phyloP scores from a whole-genome alignment of 2,888 invertebrate species.

The Oxycera nigricornis region DNA sequence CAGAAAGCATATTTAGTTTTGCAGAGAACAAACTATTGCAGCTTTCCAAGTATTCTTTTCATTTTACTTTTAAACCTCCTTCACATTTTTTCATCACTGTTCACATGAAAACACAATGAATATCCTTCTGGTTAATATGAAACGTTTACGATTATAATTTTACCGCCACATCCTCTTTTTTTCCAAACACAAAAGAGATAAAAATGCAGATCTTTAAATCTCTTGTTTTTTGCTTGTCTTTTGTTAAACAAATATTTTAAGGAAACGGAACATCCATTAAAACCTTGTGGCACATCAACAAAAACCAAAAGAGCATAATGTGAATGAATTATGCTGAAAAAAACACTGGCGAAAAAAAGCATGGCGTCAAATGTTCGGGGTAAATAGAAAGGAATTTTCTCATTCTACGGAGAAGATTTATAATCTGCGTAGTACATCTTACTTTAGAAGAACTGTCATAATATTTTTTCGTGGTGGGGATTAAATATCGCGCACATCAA shows the following conservation, averaged over 20 bases:
- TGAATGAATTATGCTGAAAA: not conserved
- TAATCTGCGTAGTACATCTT: not conserved
- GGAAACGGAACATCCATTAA: slow-evolving; percentile 21
- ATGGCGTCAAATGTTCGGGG: not conserved
- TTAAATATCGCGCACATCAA: not conserved
- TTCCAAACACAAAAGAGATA: too few species aligned
- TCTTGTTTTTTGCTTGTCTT: too few species aligned
- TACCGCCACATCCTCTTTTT: too few species aligned
- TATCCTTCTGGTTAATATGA: too few species aligned
- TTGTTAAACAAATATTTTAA: not conserved
- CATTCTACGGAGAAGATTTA: not conserved
- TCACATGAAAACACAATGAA: too few species aligned
- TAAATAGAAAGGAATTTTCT: not conserved
- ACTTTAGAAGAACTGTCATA: not conserved
- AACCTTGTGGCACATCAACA: slow-evolving; percentile 11
- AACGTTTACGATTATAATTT: too few species aligned
- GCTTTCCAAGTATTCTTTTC: too few species aligned
- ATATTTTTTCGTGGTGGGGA: slow-evolving; percentile 10
- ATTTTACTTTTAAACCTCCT: too few species aligned
- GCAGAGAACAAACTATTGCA: too few species aligned
- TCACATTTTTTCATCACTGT: too few species aligned
- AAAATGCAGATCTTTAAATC: too few species aligned
- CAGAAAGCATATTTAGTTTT: too few species aligned
- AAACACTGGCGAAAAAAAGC: not conserved
- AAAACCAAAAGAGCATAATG: slow-evolving; percentile 1